These are phyloP conservation scores for Apodemus sylvaticus DNA, from an alignment of 2,113 vertebrate species.

Conservation along the genomic window DNA sequence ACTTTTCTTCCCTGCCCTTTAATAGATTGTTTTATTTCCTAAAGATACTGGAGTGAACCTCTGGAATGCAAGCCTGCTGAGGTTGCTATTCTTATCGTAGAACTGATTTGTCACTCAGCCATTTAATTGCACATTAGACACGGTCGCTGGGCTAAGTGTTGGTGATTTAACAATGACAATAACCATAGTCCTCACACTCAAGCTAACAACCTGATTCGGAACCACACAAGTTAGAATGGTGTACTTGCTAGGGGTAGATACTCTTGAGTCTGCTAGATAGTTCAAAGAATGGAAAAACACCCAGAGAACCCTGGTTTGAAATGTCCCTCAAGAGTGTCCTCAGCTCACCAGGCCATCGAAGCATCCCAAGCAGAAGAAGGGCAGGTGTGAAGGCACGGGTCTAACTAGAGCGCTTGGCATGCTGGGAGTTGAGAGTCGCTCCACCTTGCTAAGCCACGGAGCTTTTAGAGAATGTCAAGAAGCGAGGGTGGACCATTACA, in stretches of 20 bases:
- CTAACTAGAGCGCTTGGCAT: neutral
- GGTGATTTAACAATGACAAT: neutral
- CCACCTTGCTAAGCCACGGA: neutral
- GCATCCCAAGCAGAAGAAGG: slow-evolving; percentile 31
- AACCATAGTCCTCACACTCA: neutral
- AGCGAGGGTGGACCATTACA: neutral
- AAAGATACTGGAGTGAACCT: slow-evolving; percentile 8
- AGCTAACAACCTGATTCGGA: neutral
- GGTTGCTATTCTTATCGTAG: neutral
- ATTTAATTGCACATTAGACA: neutral
- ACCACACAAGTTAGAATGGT: slow-evolving; percentile 14
- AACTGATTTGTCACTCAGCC: slow-evolving; percentile 21
- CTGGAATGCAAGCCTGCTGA: neutral
- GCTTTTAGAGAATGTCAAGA: slow-evolving; percentile 17
- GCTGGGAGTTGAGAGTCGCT: neutral
- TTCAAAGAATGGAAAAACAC: slow-evolving; percentile 20
- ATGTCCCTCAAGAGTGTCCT: slow-evolving; percentile 7
- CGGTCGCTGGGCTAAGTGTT: neutral
- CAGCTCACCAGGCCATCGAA: neutral
- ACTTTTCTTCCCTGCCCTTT: slow-evolving; percentile 43
- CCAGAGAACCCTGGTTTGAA: neutral
- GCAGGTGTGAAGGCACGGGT: neutral
- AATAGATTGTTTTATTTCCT: neutral
- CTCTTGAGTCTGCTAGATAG: neutral
- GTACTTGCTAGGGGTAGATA: neutral